phyloP scores from a whole-genome alignment of 2,113 vertebrate genomes.

The Bubo blakistoni region DNA sequence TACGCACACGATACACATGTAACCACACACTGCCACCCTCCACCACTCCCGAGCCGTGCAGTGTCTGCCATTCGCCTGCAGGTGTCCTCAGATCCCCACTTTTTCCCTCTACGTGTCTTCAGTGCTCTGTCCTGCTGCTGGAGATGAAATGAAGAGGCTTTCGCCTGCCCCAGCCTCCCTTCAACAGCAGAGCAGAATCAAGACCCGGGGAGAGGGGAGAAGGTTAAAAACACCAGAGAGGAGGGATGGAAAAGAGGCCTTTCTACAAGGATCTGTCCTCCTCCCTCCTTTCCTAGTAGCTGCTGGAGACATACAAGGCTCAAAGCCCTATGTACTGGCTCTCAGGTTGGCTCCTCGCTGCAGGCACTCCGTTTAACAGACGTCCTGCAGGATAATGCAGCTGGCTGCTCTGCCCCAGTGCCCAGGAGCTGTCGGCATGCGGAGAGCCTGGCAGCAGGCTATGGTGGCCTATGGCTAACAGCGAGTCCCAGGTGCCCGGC shows the following conservation, averaged over 20 bases:
- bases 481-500: background rate
- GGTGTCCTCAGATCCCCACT: background rate
- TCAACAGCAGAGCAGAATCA: background rate
- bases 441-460: background rate
- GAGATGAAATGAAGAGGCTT: background rate
- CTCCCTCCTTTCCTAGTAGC: background rate
- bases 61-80: background rate
- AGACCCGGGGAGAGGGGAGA: background rate
- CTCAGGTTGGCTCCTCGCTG: background rate
- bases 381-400: background rate
- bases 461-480: background rate
- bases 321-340: accelerated
- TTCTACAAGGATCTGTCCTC: background rate
- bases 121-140: background rate
- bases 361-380: background rate
- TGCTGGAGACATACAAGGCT: background rate
- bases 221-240: background rate
- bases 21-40: too few species aligned
- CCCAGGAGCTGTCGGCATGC: background rate
- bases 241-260: background rate
- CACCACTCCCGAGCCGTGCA: background rate
- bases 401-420: background rate
- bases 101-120: too few species aligned
- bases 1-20: accelerated
- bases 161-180: background rate